Percentiles rank a stretch among this genome's conserved stretches.
Conservation (phyloP, 2,113 vertebrate species). For the Tachycineta bicolor region DNA sequence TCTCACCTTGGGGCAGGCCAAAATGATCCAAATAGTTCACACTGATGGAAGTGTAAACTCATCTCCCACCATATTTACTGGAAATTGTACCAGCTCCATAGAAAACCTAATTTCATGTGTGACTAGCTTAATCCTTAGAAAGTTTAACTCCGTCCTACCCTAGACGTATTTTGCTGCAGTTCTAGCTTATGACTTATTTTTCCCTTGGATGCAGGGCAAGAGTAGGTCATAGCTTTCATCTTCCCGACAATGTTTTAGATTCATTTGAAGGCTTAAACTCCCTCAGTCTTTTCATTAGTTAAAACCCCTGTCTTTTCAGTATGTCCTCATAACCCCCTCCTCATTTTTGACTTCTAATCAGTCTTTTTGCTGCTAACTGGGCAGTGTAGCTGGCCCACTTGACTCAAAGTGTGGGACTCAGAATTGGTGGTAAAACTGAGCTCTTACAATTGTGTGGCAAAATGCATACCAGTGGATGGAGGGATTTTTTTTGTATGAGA, state of each 20-base stretch:
- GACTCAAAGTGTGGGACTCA: rapidly evolving
- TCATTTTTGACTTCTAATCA: background rate
- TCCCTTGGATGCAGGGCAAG: rapidly evolving
- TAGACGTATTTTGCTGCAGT: background rate
- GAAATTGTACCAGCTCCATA: background rate
- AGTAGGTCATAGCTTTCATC: background rate
- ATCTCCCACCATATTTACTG: background rate
- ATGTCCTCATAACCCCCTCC: background rate
- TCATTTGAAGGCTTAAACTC: background rate
- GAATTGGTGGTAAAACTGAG: background rate
- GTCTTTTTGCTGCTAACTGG: background rate
- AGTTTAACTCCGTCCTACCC: background rate
- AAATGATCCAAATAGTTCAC: background rate
- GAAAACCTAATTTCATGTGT: background rate
- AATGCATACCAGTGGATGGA: background rate
- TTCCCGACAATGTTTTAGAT: background rate
- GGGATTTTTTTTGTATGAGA: background rate
- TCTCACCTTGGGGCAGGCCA: background rate
- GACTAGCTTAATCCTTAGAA: background rate
- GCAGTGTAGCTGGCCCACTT: background rate
- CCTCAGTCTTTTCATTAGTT: background rate
- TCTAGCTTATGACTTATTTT: background rate
- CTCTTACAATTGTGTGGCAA: background rate
- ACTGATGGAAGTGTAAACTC: background rate
- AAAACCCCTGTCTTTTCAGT: background rate